Conservation (phyloP, 2,797 vertebrate species). For the Fistularia tabacaria region DNA sequence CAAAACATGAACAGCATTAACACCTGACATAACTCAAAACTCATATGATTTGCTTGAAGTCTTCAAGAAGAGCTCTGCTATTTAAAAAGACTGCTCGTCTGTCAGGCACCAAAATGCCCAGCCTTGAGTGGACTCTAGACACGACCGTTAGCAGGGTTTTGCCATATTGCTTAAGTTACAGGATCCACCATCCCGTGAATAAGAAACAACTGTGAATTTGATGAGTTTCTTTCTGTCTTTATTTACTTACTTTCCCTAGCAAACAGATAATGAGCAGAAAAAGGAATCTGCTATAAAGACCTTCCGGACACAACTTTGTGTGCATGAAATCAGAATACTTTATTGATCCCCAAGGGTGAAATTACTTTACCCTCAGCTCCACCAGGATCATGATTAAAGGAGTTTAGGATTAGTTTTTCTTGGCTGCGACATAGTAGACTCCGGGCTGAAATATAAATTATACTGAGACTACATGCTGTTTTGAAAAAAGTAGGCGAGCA, state of each 20-base stretch:
- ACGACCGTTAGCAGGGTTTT: slow-evolving; percentile 47
- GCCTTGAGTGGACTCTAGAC: slow-evolving; percentile 57
- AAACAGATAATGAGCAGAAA: slow-evolving; percentile 67
- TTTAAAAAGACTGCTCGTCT: slow-evolving; percentile 63
- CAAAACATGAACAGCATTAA: too few relatives aligned
- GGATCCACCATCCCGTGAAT: slow-evolving; percentile 66
- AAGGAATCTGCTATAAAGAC: slow-evolving; percentile 56
- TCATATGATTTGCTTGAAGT: slow-evolving; percentile 33
- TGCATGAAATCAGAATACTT: too few relatives aligned
- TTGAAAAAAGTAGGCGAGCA: too few relatives aligned
- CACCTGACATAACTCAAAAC: too few relatives aligned
- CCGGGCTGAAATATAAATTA: too few relatives aligned
- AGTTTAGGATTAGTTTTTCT: too few relatives aligned
- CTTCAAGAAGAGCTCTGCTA: slow-evolving; percentile 62
- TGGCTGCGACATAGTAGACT: too few relatives aligned
- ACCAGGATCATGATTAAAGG: too few relatives aligned
- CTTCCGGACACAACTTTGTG: slow-evolving; percentile 1
- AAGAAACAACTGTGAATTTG: slow-evolving; percentile 72
- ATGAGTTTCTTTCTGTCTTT: slow-evolving; percentile 43
- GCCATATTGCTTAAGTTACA: slow-evolving; percentile 71
- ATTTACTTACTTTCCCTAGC: slow-evolving; percentile 37
- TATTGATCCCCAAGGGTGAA: too few relatives aligned
- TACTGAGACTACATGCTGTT: too few relatives aligned
- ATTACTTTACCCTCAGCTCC: too few relatives aligned
- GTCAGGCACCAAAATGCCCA: slow-evolving; percentile 56